Base-by-base conservation (phyloP, 1,140 invertebrate species). In the Drosophila biarmipes region DNA sequence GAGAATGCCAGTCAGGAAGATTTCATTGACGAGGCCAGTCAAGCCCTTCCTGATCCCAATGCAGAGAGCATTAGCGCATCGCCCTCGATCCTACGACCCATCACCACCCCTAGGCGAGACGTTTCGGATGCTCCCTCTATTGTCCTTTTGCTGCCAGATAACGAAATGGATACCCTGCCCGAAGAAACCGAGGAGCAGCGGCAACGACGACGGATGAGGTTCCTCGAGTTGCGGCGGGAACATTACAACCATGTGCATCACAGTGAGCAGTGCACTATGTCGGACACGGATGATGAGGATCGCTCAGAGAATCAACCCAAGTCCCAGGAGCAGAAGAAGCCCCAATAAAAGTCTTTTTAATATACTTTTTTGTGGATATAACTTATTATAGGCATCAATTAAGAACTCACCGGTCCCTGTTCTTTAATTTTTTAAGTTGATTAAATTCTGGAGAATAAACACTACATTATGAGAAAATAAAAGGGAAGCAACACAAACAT, bases 191-290 rank as follows among this genome's bases (percentile, higher is more conserved):
- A 42, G 6, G 72, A 82, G 37, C 34, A 73, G 43, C 54, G 62
- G 3, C 49, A 19, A 15, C 77, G 57, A 12, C 57, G 77, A 0
- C 46, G 71, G 6, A 48, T 68, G 12, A 24, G 75, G 0, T 85
- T 85, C 40, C 57, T 80, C 43, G 57, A 77, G 43, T 24, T 80
- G 77, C 77, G 80, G n/a, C 72, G 76, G 4, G 49, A 80, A 14
- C 80, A 85, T 21, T 85, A 85, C 21, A 49, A 68, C 19, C 57
- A 68, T 7, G 69, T 85, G 81, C 67, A 62, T 37, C 46, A 57
- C 29, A 51, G 34, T 24, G 46, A 62, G 3, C 48, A 17, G n/a
- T 62, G 57, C 35, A 31, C 15, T 59, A 67, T 67, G 63, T 11
- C 45, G 2, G 12, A 17, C 1, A 24, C 19, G 12, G 59, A 67